Conservation (phyloP, 1,140 invertebrate species). For the Leptopilina boulardi region DNA sequence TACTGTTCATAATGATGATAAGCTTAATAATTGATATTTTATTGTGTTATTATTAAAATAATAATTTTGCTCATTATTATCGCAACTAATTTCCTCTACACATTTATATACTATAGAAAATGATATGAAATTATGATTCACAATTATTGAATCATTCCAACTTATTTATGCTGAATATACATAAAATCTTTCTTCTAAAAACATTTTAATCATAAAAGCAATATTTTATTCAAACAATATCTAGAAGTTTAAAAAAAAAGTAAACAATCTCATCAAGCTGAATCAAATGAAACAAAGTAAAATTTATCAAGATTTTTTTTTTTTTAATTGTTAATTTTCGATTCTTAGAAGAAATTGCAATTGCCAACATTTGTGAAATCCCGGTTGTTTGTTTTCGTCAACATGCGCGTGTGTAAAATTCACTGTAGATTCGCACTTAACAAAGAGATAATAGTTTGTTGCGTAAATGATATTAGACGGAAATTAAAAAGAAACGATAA, state of each 20-base stretch:
- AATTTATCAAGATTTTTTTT: too few species aligned
- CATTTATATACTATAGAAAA: neutral
- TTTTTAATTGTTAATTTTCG: too few species aligned
- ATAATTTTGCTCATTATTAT: neutral
- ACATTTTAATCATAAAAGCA: neutral
- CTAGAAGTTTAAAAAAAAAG: neutral
- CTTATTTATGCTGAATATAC: neutral
- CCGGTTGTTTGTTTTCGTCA: too few species aligned
- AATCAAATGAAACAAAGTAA: too few species aligned
- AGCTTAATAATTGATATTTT: too few species aligned
- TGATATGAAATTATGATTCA: neutral
- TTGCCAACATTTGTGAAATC: too few species aligned
- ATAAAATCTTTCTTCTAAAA: neutral
- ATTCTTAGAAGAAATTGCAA: too few species aligned
- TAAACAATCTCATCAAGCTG: too few species aligned
- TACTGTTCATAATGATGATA: neutral
- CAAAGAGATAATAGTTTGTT: neutral
- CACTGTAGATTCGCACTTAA: neutral
- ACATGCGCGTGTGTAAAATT: too few species aligned
- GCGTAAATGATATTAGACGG: slow-evolving; percentile 12
- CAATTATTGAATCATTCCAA: neutral
- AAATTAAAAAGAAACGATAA: slow-evolving; percentile 1
- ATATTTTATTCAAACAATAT: neutral
- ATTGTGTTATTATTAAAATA: too few species aligned
- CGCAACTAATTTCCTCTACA: neutral